A percentile compares a stretch with the other conserved stretches of the same genome.
These are phyloP conservation scores for Erythrolamprus reginae DNA, from an alignment of 2,113 vertebrate species.

Conservation along the genomic window DNA sequence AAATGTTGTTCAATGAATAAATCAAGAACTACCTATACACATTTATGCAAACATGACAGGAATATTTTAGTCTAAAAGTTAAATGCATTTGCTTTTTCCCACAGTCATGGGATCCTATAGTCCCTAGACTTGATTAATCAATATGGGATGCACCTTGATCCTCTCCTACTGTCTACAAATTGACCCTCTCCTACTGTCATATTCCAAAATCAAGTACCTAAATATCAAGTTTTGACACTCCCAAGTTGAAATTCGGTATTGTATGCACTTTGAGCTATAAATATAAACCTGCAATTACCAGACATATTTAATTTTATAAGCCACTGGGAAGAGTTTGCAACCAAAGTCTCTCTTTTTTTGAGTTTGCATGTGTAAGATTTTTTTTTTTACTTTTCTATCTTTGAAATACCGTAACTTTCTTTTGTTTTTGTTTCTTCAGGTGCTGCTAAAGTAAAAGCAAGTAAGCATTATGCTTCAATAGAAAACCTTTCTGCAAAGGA, in stretches of 20 bases:
- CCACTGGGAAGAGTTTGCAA: not conserved
- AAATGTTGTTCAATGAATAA: no score
- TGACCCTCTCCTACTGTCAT: not conserved
- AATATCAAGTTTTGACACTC: not conserved
- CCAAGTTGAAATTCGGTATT: not conserved
- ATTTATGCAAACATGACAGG: not conserved
- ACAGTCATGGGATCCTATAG: not conserved
- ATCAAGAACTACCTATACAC: not conserved
- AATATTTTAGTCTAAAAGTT: not conserved
- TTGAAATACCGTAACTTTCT: not conserved
- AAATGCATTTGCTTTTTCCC: not conserved
- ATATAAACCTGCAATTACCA: not conserved
- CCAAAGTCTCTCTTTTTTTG: not conserved
- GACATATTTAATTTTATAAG: not conserved
- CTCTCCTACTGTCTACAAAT: not conserved
- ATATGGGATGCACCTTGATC: not conserved
- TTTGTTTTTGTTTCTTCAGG: not conserved
- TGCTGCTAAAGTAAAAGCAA: not conserved
- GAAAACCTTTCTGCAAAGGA: not conserved
- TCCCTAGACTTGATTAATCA: not conserved
- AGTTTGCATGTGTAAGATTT: not conserved
- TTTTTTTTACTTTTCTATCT: not conserved
- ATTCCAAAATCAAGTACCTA: not conserved
- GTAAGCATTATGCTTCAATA: not conserved
- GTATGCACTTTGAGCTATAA: not conserved